Evolutionary conservation across 2,113 vertebrate genomes (phyloP), one percentile per base, ranked within the genome.

Genomic region (Egretta garzetta): DNA sequence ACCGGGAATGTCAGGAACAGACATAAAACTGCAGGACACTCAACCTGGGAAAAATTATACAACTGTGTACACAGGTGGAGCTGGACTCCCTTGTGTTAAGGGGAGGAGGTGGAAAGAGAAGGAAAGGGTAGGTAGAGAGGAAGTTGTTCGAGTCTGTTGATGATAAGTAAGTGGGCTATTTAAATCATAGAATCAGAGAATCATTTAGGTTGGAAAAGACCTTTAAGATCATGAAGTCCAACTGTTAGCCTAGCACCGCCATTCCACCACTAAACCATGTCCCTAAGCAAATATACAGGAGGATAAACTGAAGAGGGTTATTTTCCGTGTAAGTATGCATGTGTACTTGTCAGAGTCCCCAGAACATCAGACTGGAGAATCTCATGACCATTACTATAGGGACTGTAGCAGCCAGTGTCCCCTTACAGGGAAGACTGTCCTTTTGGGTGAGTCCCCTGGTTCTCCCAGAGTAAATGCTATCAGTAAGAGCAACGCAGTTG

Each of bases 401-500:
- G 9, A 62, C 26, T 23, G 10, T 52, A 72, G 32, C 39, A 66
- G n/a, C 4, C 56, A 64, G 10, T 18, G 32, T 68, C 17, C 30
- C 12, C 43, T 66, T 23, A 37, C 20, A 37, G 27, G 28, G 8
- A 4, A 18, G 28, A 35, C 30, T 8, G 8, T 24, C 26, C 8
- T 0, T 89, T 59, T 45, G 55, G 10, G 12, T 52, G 49, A 6
- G 33, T 45, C 8, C 14, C 8, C 24, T 74, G 30, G 0, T 37
- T 24, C 21, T 53, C 63, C 50, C 50, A 15, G 4, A 26, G 20
- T 5, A 64, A 63, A 37, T 32, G 32, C 12, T 47, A 14, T 5
- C 9, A 39, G 19, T 1, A 28, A 35, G 28, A 86, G 26, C 80
- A 12, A 2, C 1, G 1, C 17, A 5, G 1, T 1, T 10, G 13